phyloP scores from a whole-genome alignment of 2,113 vertebrate species.

The Sinocyclocheilus anophthalmus region DNA sequence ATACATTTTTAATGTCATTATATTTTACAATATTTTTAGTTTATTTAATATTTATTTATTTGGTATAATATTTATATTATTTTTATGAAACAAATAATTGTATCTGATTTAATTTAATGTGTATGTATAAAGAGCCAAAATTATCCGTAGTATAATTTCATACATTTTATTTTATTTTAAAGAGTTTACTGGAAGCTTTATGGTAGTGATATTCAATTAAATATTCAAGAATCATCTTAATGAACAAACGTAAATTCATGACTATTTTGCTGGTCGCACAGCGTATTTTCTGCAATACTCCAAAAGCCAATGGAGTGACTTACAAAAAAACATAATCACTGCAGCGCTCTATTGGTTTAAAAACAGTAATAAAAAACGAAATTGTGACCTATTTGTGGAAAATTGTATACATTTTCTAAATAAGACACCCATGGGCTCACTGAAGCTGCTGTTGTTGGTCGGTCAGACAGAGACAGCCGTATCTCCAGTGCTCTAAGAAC shows the following conservation, averaged over 20 bases:
- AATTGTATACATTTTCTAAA: not conserved
- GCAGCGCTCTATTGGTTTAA: not conserved
- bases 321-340: too few relatives aligned
- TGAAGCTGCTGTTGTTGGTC: too few relatives aligned
- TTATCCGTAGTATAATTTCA: not conserved
- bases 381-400: not conserved
- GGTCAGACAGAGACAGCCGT: too few relatives aligned
- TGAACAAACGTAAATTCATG: too few relatives aligned
- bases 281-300: too few relatives aligned
- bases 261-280: too few relatives aligned
- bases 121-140: not conserved
- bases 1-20: not conserved
- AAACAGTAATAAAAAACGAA: not conserved
- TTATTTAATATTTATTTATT: not conserved
- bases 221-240: too few relatives aligned
- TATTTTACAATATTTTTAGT: not conserved
- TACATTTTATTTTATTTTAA: not conserved
- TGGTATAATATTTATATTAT: too few relatives aligned
- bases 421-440: too few relatives aligned
- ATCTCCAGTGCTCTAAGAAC: too few relatives aligned
- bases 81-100: too few relatives aligned
- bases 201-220: not conserved
- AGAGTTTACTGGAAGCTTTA: not conserved
- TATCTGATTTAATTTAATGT: not conserved
- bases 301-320: too few relatives aligned